Percentiles rank a stretch among this genome's conserved stretches.
These are phyloP conservation scores for Labroides dimidiatus DNA, from an alignment of 2,797 vertebrate species.

Conservation along the genomic window DNA sequence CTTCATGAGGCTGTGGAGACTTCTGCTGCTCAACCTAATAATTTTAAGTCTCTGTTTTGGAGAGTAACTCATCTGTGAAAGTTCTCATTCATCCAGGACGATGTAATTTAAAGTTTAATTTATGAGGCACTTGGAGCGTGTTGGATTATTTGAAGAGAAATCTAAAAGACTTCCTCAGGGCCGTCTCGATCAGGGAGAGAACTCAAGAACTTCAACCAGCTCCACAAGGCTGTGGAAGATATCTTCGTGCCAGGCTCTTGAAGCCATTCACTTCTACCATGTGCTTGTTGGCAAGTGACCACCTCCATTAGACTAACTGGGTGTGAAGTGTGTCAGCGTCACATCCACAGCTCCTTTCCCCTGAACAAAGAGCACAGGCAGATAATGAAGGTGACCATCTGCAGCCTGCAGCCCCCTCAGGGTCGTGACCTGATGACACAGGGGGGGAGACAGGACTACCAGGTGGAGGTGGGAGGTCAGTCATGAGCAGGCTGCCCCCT, in stretches of 20 bases:
- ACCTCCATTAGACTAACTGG: background rate
- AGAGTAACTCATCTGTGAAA: too few species aligned
- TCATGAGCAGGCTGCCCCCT: slow-evolving; percentile 65
- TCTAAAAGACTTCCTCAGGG: too few species aligned
- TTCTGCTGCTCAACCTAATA: background rate
- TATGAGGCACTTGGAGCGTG: too few species aligned
- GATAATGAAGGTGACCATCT: slow-evolving; percentile 69
- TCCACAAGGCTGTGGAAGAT: too few species aligned
- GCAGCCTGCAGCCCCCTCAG: slow-evolving; percentile 64
- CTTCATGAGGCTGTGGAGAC: background rate
- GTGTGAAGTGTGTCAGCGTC: background rate
- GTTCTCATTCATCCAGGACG: too few species aligned
- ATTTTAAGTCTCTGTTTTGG: too few species aligned
- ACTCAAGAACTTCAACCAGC: too few species aligned
- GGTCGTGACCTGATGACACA: slow-evolving; percentile 72
- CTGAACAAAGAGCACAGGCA: slow-evolving; percentile 6
- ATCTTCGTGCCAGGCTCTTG: background rate
- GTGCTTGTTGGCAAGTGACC: background rate
- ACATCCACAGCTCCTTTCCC: slow-evolving; percentile 11
- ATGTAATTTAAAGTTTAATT: too few species aligned
- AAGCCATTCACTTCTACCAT: background rate
- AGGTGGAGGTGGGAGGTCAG: slow-evolving; percentile 82
- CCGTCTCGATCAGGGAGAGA: too few species aligned
- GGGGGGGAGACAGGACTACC: slow-evolving; percentile 51
- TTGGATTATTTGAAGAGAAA: too few species aligned